These are phyloP conservation scores for Lottia gigantea DNA, from an alignment of 2,888 invertebrate species.

Conservation along the genomic window DNA sequence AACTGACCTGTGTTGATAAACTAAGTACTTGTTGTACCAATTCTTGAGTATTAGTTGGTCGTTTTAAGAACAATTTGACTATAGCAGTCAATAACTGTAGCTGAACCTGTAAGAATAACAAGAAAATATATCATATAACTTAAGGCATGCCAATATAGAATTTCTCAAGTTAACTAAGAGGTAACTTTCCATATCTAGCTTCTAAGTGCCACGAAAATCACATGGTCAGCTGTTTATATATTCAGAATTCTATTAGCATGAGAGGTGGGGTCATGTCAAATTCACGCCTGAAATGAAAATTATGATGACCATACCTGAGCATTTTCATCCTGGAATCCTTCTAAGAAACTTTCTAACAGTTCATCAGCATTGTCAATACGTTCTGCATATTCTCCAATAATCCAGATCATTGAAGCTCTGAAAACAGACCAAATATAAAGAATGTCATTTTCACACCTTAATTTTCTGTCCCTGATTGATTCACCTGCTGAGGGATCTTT, in stretches of 20 bases:
- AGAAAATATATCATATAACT: background rate
- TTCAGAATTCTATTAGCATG: no score
- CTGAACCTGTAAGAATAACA: slow-evolving; percentile 74
- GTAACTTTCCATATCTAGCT: no score
- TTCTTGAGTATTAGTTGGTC: slow-evolving; percentile 98
- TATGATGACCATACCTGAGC: slow-evolving; percentile 74
- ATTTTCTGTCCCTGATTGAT: no score
- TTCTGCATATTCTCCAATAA: slow-evolving; percentile 96
- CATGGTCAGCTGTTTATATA: no score
- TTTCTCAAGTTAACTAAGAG: background rate
- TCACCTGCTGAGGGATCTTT: no score
- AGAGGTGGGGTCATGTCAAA: no score
- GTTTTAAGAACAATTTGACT: slow-evolving; percentile 96
- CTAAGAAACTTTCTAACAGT: slow-evolving; percentile 94
- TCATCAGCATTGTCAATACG: slow-evolving; percentile 99
- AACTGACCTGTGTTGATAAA: slow-evolving; percentile 69
- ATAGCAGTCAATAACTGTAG: slow-evolving; percentile 96
- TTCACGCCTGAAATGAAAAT: no score
- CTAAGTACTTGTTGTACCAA: slow-evolving; percentile 88
- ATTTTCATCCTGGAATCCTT: slow-evolving; percentile 97
- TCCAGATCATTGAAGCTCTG: slow-evolving; percentile 93
- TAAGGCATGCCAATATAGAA: no score
- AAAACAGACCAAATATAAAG: background rate
- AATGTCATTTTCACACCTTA: background rate
- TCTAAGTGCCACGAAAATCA: no score